A percentile compares a stretch with the other conserved stretches of the same genome.
Conservation (phyloP, 2,888 invertebrate species). For the Aphrophora alni region DNA sequence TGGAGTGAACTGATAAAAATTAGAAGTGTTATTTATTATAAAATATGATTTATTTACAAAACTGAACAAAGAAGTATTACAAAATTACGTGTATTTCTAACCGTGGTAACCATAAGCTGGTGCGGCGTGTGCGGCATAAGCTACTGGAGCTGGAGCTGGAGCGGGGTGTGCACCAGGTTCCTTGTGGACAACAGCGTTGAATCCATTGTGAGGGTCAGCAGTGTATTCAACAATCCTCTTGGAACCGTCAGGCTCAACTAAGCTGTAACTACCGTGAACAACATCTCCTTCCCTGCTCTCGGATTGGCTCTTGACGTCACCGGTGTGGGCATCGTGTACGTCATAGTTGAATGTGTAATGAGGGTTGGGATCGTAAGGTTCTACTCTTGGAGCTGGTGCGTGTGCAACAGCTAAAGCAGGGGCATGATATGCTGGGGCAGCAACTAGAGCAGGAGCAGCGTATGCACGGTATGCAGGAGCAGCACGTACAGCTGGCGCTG, state of each 20-base stretch:
- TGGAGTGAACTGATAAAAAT: too few relatives aligned
- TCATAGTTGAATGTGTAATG: conserved; percentile 75
- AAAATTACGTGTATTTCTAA: neutral
- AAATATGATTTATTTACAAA: neutral
- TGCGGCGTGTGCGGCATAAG: neutral
- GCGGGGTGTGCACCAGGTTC: neutral
- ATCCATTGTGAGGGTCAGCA: neutral
- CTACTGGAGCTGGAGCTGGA: neutral
- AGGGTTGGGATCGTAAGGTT: conserved; percentile 29
- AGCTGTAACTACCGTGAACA: conserved; percentile 65
- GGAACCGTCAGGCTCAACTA: conserved; percentile 72
- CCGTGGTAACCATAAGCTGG: neutral
- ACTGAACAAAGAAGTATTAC: neutral
- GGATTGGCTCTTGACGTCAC: conserved; percentile 74
- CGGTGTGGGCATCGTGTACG: conserved; percentile 75
- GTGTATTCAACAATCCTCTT: conserved; percentile 64
- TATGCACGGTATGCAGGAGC: neutral
- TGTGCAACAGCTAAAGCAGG: conserved; percentile 44
- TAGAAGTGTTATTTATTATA: neutral
- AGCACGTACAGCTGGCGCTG: conserved; percentile 51
- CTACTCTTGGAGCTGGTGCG: conserved; percentile 36
- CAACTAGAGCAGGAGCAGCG: conserved; percentile 4
- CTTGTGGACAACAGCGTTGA: neutral
- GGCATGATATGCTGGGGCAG: conserved; percentile 45
- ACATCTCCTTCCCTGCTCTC: conserved; percentile 75